Base-by-base conservation (phyloP, 2,888 invertebrate species). In the Drosophila barbarae region DNA sequence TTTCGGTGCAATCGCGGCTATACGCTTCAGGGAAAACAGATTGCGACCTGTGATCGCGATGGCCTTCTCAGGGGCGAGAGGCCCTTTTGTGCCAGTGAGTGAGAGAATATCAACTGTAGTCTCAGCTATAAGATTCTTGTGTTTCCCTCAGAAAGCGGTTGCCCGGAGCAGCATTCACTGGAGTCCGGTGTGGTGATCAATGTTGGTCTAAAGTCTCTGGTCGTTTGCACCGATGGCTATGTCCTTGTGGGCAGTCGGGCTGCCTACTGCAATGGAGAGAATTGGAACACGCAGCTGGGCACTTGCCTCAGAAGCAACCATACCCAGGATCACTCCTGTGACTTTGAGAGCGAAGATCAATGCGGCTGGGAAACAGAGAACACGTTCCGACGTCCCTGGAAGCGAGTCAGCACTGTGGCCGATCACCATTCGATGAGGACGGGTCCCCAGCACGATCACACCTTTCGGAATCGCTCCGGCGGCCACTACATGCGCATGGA, bases 401-500 rank as follows among this genome's bases (percentile, higher is more conserved):
- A 86, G 12, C 90, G 95, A 12, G 90, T 93, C 44, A 93, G 92
- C 77, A 91, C 92, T 1, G 83, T 74, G 12, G 77, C 76, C 41
- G 71, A 78, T 0, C 76, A 80, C 8, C 75, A 74, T 1, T 56
- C 82, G 9, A 68, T 77, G 5, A 77, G 71, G 0, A 95, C 95
- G 0, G 95, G 96, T 5, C 95, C 96, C 0, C 91, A 91, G 0
- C 91, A 91, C 76, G 96, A 96, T 85, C 96, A 96, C 77, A 96
- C 96, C 0, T 90, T 91, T 10, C 93, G 94, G 1, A 77, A 81
- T 1, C 56, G 66, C 13, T 74, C 90, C 90, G 69, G 90, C 92
- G 96, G 96, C 0, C 92, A 94, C 82, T 97, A 95, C 87, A 93
- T 97, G 92, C 94, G 95, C 77, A 93, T 96, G 69, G 96, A 97